Base-by-base conservation (phyloP, 92 coral and sea anemone genomes). In the Paramuricea clavata region DNA sequence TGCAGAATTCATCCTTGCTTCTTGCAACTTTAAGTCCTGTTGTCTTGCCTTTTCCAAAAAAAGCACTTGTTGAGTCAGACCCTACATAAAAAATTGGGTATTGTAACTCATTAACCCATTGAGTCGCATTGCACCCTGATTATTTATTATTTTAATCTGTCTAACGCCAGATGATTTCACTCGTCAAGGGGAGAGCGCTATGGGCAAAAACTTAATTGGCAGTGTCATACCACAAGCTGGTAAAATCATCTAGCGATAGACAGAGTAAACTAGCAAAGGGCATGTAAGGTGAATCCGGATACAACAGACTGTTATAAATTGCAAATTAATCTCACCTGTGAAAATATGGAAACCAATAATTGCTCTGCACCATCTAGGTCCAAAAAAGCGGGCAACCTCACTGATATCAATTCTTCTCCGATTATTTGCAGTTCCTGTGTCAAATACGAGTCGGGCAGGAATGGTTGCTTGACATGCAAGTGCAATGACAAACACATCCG, bases 401-500 rank as follows among this genome's bases (percentile, higher is more conserved):
- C 19, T 0, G 0, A 65, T 65, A n/a, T 65, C 42, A 28, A 65
- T 65, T 65, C 42, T 26, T 65, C 64, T 56, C 26, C n/a, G 72
- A 6, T 65, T 65, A n/a, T 65, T 65, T 32, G 19, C 72, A 11
- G 42, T 32, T 33, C 72, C 72, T 28, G 72, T 65, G 4, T 65
- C 72, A 26, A 65, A 56, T 15, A 56, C 15, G 26, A 56, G 21
- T 21, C 15, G 8, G 22, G 74, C 43, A 34, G 35, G 35, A 6
- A 72, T 35, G 78, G 12, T 22, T 35, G 56, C 54, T 72, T 72
- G 78, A 41, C 30, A 15, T 35, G 30, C 78, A 17, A 72, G 31
- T 36, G 78, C 52, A 72, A 72, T 72, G 0, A 41, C 22, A 35
- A 72, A 72, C 32, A 72, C 78, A 72, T 72, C 78, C 2, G 78